Evolutionary conservation across 1,140 invertebrate species (phyloP), one percentile per base, ranked within the genome.

Genomic region (Venturia canescens): DNA sequence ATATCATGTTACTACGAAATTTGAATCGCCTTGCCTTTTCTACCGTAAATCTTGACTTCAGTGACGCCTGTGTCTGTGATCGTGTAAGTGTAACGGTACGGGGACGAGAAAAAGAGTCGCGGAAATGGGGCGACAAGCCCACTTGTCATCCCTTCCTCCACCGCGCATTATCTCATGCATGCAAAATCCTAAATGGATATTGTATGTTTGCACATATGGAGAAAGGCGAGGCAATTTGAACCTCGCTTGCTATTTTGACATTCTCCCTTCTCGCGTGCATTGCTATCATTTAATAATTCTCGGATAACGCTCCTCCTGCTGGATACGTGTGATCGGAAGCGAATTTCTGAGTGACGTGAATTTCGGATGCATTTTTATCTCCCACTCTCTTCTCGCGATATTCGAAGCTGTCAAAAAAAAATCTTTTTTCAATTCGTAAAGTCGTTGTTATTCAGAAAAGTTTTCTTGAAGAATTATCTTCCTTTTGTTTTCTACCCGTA

Each of bases 1-100:
- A 79, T 83, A 86, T 84, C 84, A 83, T 80, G 86, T 87, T 86
- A 86, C 84, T 82, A 84, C 86, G 83, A 85, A 87, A 87, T 87
- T 87, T 82, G 85, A 87, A 87, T 87, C 87, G 82, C 78, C 57
- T n/a, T 9, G 63, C 72, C 79, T 23, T 63, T 69, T 60, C 84
- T 81, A 80, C 87, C 86, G 84, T 87, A 87, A 87, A 87, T 87
- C 86, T 82, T 83, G 44, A 70, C 27, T 38, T 77, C 27, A 27
- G 18, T 13, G 81, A 85, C 16, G 48, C 0, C 18, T 9, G 50
- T n/a, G 16, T 53, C 18, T 53, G 50, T 53, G 50, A 44, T 9
- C 3, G 13, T 53, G 16, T 3, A 21, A n/a, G 50, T 53, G 50
- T 3, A 21, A 53, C 1, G 7, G 50, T 21, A 18, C 6, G 18